Base-by-base conservation (phyloP, 2,113 vertebrate genomes). In the Noturus placidus region DNA sequence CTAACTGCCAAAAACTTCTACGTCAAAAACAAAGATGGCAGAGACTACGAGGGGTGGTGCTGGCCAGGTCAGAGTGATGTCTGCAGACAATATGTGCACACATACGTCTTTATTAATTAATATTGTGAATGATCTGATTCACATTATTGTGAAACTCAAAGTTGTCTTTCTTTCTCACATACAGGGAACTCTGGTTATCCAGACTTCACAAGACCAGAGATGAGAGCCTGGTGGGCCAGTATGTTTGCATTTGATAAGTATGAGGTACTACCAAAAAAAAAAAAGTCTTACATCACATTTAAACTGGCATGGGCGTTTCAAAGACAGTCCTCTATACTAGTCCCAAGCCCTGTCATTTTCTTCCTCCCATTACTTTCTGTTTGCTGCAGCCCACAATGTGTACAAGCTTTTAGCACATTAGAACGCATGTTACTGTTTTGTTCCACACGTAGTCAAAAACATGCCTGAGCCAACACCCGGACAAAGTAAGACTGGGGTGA, bases 11-110 rank as follows among this genome's bases (percentile, higher is more conserved):
- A 85, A 3, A 95, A 94, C 56, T 96, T 96, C 72, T 98, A 96
- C 15, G 82, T 96, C 81, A 99, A 99, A 91, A 98, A 95, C n/a
- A 97, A 97, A 88, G 97, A 97, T 5, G 97, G 97, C 1, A 94
- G 90, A 17, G 97, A 99, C 92, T 99, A 98, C 0, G 96, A 98
- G 89, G 97, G 97, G 85, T 98, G 97, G 97, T 98, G 97, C 89
- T 98, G 97, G 97, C 97, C 97, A 93, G 97, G 97, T 98, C 92
- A 91, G 87, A 33, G 15, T n/a, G 54, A 30, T 38, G 42, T 27
- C 72, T 87, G 65, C 14, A 50, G 76, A 52, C 50, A 9, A 72
- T 72, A 0, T 20, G 17, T 50, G 17, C 1, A 52, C 4, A 17
- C 13, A 54, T 0, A 3, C 2, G 1, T 30, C 42, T 46, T 79